These are phyloP conservation scores for Criorhina ranunculi DNA, from an alignment of 2,888 invertebrate genomes.

Conservation along the genomic window DNA sequence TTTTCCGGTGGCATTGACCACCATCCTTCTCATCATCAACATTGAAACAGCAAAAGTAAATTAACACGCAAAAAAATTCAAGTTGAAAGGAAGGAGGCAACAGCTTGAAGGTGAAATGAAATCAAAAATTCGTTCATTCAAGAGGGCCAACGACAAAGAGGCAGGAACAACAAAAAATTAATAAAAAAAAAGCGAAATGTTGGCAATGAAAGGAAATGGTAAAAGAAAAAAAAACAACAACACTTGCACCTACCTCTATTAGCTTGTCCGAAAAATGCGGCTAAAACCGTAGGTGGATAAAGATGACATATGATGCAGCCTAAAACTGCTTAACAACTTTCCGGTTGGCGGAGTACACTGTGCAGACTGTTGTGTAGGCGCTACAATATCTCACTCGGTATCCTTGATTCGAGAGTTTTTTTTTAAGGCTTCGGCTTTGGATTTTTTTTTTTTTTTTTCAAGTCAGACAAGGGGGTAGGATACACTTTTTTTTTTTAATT, in stretches of 20 bases:
- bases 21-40: slow-evolving; percentile 19
- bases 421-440: neutral
- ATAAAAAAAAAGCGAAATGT: slow-evolving; percentile 16
- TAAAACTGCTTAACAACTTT: slow-evolving; percentile 55
- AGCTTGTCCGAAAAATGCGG: slow-evolving; percentile 46
- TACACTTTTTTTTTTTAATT: slow-evolving; percentile 55
- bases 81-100: slow-evolving; percentile 48
- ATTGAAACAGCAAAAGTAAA: slow-evolving; percentile 10
- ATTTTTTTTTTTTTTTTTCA: slow-evolving; percentile 6
- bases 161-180: neutral
- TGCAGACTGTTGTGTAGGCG: slow-evolving; percentile 45
- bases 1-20: slow-evolving; percentile 75
- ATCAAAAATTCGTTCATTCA: slow-evolving; percentile 62
- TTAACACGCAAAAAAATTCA: slow-evolving; percentile 13
- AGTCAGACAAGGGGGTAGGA: neutral
- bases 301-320: slow-evolving; percentile 74
- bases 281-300: slow-evolving; percentile 64
- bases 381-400: slow-evolving; percentile 32
- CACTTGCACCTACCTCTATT: slow-evolving; percentile 67
- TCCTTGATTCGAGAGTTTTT: slow-evolving; percentile 62
- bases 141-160: slow-evolving; percentile 29
- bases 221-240: slow-evolving; percentile 22
- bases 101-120: slow-evolving; percentile 60
- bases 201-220: slow-evolving; percentile 67
- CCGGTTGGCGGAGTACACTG: slow-evolving; percentile 51